Evolutionary conservation across 2,888 invertebrate species (phyloP), one percentile per base, ranked within the genome.

Genomic region (Hirtodrosophila histrioides): DNA sequence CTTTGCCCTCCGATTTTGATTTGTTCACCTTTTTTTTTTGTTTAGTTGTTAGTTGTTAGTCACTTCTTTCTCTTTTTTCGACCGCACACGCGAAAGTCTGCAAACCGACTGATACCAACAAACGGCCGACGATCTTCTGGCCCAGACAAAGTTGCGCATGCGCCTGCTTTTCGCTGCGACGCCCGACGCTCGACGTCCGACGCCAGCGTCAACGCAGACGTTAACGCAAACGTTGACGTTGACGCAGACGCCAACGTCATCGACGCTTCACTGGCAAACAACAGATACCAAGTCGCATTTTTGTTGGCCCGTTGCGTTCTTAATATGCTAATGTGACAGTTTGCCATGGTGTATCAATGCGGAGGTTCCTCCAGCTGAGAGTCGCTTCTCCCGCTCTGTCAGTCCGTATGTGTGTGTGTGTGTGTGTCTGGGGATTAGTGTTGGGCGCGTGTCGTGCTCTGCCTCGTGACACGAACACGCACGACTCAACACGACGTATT

Each of bases 11-110:
- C n/a, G 29, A 10, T 36, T 27, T 50, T 35, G 33, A 12, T 27
- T 27, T 6, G 27, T 27, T 27, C 27, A 17, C 17, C 17, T 17
- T 3, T 27, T 6, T 27, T 27, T n/a, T n/a, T n/a, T n/a, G n/a
- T n/a, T n/a, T n/a, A n/a, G n/a, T n/a, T n/a, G n/a, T n/a, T n/a
- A n/a, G 27, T 27, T 27, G 27, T 27, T 27, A 27, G 27, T 27
- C 10, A 17, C 35, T 27, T 43, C 11, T 10, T 36, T 23, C 45
- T 55, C 50, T 58, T 40, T 53, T 67, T 67, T 72, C 78, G 74
- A 79, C 89, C 85, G 80, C 74, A 77, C 87, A 78, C 87, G 88
- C 89, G 89, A 88, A 89, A 82, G 85, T 86, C 89, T 89, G 88
- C 87, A 82, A 76, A 71, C 69, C 76, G 69, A 89, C 87, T 87